These are phyloP conservation scores for Eudasyphora cyanicolor DNA, from an alignment of 2,888 invertebrate genomes.

Conservation along the genomic window DNA sequence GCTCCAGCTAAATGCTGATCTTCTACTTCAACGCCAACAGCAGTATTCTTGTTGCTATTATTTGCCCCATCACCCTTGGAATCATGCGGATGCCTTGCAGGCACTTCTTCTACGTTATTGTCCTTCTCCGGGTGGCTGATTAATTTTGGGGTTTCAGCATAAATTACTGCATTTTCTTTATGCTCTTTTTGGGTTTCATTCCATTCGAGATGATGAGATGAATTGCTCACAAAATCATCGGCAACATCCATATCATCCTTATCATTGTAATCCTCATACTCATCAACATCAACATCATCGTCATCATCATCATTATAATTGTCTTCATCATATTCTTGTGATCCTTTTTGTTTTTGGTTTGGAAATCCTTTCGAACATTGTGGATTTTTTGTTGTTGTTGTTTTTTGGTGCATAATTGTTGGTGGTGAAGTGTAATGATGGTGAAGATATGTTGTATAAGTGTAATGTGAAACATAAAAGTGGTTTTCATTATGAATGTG, in stretches of 20 bases:
- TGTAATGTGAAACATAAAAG: background rate
- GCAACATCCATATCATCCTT: background rate
- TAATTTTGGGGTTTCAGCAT: conserved; percentile 20
- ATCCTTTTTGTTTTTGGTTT: background rate
- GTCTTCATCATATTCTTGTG: background rate
- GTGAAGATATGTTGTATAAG: background rate
- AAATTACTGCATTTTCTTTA: background rate
- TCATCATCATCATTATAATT: background rate
- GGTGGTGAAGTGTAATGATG: background rate
- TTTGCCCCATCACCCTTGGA: background rate
- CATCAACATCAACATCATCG: background rate
- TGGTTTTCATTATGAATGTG: background rate
- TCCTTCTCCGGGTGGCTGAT: background rate
- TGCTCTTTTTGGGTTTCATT: background rate
- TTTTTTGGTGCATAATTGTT: background rate
- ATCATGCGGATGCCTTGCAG: too few species aligned
- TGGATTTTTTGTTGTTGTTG: background rate
- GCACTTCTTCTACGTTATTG: background rate
- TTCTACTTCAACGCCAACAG: background rate
- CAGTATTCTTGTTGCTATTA: background rate
- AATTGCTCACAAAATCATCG: background rate
- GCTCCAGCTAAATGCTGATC: conserved; percentile 52
- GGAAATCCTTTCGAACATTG: background rate
- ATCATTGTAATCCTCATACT: background rate
- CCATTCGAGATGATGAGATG: background rate